Base-by-base conservation (phyloP, 2,888 invertebrate species). In the Drosophila sordidula region DNA sequence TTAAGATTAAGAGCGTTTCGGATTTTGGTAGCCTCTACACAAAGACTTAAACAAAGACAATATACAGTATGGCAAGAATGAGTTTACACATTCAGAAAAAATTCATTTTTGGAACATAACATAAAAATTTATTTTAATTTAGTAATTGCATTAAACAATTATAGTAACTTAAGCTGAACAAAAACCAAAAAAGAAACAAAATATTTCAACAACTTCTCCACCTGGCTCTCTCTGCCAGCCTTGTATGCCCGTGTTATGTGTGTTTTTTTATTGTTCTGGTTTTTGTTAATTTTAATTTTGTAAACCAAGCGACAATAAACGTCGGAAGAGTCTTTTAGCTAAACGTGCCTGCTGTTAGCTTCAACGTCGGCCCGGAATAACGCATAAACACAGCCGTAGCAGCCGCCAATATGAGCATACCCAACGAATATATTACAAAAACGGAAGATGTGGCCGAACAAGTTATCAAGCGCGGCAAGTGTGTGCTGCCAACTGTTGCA, bases 371-470 rank as follows among this genome's bases (percentile, higher is more conserved):
- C 62, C 38, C 38, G 47, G 49, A 62, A 56, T 52, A 66, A 62
- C 54, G 25, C 32, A 64, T 42, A 47, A 56, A 42, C 12, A 54
- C 51, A 59, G 52, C 38, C 42, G 25, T 29, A 69, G 26, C 55
- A 55, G 64, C 32, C 44, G 78, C 86, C 71, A 83, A 78, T 58
- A 87, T 87, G 86, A 95, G 94, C 94, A 95, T 95, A 93, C 95
- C 95, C 73, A 94, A 93, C 92, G 92, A 92, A 80, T 92, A 92
- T 73, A 92, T 92, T 80, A 80, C 92, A 64, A 92, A 92, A 89
- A 92, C 92, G 55, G 98, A 98, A 93, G 98, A 98, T 93, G 93
- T 98, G 90, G 98, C 98, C 78, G 98, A 98, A 93, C 97, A 98
- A 96, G 96, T 98, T 68, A 95, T 98, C 87, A 95, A 98, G 82